phyloP scores from a whole-genome alignment of 2,888 invertebrate species.

The Xestia sexstrigata region DNA sequence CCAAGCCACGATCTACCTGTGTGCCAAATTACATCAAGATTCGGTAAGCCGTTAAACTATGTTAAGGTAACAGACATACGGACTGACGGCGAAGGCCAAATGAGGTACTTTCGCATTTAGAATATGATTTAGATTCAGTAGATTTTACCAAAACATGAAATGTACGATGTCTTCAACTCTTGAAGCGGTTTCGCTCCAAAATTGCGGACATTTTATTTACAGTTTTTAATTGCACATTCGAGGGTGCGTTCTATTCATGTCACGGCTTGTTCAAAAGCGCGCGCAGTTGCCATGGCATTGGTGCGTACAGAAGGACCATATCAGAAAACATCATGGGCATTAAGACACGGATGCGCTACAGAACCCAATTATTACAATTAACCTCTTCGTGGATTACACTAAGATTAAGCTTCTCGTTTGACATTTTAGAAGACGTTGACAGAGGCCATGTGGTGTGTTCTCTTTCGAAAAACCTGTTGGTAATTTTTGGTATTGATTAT shows the following conservation, averaged over 20 bases:
- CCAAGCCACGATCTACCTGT: neutral
- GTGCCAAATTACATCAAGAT: neutral
- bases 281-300: neutral
- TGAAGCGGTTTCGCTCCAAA: conserved; percentile 16
- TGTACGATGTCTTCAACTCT: neutral
- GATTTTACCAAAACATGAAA: neutral
- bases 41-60: neutral
- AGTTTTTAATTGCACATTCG: conserved; percentile 44
- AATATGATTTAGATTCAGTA: neutral
- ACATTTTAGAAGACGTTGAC: too few relatives aligned
- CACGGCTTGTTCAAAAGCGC: conserved; percentile 37
- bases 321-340: too few relatives aligned
- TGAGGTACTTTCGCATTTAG: neutral
- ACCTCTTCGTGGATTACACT: too few relatives aligned
- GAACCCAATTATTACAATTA: neutral
- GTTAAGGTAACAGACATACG: neutral
- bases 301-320: conserved; percentile 17
- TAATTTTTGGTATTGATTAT: neutral
- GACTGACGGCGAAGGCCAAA: neutral
- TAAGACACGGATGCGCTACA: neutral
- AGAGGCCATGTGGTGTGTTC: neutral
- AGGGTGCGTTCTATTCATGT: conserved; percentile 36
- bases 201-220: conserved; percentile 30
- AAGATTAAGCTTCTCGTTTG: neutral
- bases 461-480: neutral